phyloP scores from a whole-genome alignment of 2,888 invertebrate species.

The Drosophila mimica region DNA sequence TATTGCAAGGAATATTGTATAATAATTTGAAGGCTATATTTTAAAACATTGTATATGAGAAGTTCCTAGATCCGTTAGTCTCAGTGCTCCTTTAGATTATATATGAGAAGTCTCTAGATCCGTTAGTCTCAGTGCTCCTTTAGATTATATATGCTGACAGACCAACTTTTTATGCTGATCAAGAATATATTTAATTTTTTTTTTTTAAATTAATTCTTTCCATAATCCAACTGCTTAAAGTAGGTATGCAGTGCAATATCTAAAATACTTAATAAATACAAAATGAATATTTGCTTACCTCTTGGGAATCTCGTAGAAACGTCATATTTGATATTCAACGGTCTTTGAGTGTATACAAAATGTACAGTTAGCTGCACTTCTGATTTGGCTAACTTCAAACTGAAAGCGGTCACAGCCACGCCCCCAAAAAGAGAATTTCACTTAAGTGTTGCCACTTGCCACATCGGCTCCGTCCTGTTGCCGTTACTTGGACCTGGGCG shows the following conservation, averaged over 20 bases:
- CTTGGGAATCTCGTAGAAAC: constrained; percentile 25
- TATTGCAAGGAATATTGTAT: background rate
- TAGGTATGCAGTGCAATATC: background rate
- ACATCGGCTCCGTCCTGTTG: background rate
- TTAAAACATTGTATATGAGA: background rate
- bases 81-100: too few relatives aligned
- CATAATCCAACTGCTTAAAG: background rate
- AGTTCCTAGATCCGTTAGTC: background rate
- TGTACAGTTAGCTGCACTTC: constrained; percentile 30
- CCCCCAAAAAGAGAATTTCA: constrained; percentile 40
- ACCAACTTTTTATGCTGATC: background rate
- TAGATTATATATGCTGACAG: background rate
- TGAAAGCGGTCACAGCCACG: constrained; percentile 24
- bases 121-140: too few relatives aligned
- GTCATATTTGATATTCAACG: constrained; percentile 4
- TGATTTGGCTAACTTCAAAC: constrained; percentile 11
- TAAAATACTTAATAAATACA: background rate
- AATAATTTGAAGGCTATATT: background rate
- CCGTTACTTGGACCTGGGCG: constrained; percentile 6
- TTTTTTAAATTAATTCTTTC: background rate
- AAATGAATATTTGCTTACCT: background rate
- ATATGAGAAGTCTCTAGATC: background rate
- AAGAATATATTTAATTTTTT: background rate
- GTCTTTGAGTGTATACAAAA: background rate
- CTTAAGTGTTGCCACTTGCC: constrained; percentile 28